Percentiles rank a stretch among this genome's conserved stretches.
phyloP scores from a whole-genome alignment of 2,888 invertebrate genomes.

The Blera fallax region DNA sequence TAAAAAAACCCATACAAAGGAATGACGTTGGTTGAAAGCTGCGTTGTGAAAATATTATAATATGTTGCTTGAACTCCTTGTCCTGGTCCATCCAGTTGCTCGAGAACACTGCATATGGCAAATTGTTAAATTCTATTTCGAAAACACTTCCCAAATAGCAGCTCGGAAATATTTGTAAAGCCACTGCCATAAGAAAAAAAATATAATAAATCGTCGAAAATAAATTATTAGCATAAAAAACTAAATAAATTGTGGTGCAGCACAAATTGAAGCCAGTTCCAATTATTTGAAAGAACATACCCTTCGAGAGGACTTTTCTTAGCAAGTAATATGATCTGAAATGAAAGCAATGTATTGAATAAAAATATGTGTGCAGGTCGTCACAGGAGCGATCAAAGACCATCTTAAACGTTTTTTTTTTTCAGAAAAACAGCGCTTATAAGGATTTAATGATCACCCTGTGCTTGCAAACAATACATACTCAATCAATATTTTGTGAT shows the following conservation, averaged over 20 bases:
- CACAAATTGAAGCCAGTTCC: conserved; percentile 73
- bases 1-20: conserved; percentile 41
- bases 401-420: background rate
- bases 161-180: conserved; percentile 68
- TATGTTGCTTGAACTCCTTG: conserved; percentile 11
- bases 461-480: conserved; percentile 25
- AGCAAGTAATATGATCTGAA: conserved; percentile 69
- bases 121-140: conserved; percentile 23
- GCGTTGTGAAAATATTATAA: background rate
- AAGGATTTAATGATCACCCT: background rate
- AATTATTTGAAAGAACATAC: conserved; percentile 73
- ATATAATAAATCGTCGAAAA: conserved; percentile 63
- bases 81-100: conserved; percentile 50
- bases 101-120: conserved; percentile 47
- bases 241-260: conserved; percentile 65
- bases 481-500: conserved; percentile 75
- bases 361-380: background rate
- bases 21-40: background rate
- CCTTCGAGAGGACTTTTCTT: conserved; percentile 55
- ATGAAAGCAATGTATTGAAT: background rate
- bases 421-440: background rate
- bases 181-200: conserved; percentile 52
- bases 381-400: background rate
- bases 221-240: conserved; percentile 70
- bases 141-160: conserved; percentile 51